These are phyloP conservation scores for Sinohyriopsis cumingii DNA, from an alignment of 2,888 invertebrate species.

Conservation along the genomic window DNA sequence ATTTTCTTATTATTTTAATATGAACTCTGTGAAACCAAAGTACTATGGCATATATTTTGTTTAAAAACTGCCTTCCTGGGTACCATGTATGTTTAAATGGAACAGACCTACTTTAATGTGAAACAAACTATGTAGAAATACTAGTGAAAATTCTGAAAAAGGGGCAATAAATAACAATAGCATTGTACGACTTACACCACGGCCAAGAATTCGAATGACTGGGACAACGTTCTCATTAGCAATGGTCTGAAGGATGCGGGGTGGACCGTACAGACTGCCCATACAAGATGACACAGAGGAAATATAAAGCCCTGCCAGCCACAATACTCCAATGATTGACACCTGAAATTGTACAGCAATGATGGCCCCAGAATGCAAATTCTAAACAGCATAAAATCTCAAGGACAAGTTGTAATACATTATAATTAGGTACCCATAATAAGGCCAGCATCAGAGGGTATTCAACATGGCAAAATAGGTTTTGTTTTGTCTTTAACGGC, in stretches of 20 bases:
- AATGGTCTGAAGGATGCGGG: conserved; percentile 94
- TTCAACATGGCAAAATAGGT: no score
- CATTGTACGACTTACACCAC: conserved; percentile 81
- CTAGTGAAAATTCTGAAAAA: no score
- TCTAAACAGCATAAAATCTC: not conserved
- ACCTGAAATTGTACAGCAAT: conserved; percentile 52
- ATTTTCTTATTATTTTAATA: no score
- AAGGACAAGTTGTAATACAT: not conserved
- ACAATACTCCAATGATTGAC: conserved; percentile 77
- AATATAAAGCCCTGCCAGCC: conserved; percentile 93
- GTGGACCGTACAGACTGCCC: conserved; percentile 96
- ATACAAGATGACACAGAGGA: conserved; percentile 96
- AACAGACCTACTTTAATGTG: no score
- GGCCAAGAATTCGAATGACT: conserved; percentile 86
- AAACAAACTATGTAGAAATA: no score
- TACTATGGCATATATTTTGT: no score
- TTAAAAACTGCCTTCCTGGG: no score
- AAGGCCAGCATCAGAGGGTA: no score
- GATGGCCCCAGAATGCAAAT: not conserved
- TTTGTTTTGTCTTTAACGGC: no score
- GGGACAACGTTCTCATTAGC: conserved; percentile 96
- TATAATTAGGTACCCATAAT: not conserved
- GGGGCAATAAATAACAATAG: no score
- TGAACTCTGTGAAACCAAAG: no score
- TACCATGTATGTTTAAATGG: no score